A percentile compares a stretch with the other conserved stretches of the same genome.
These are phyloP conservation scores for Calliphora vicina DNA, from an alignment of 1,140 invertebrate genomes.

Conservation along the genomic window DNA sequence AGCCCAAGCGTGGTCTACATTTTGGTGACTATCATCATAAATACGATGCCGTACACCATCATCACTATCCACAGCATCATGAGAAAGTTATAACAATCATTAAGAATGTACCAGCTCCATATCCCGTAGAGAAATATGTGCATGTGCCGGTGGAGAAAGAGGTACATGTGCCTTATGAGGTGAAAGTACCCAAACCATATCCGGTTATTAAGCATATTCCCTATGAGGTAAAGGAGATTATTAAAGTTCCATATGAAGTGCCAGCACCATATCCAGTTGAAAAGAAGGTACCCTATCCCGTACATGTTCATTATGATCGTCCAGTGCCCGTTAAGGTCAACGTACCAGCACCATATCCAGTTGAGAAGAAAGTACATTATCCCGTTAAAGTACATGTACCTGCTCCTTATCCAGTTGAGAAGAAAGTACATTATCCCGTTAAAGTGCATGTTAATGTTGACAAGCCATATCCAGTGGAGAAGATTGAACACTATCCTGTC, in stretches of 20 bases:
- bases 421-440: conserved; percentile 73
- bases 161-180: conserved; percentile 68
- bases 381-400: conserved; percentile 76
- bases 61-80: conserved; percentile 47
- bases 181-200: conserved; percentile 70
- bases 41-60: conserved; percentile 56
- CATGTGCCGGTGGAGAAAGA: conserved; percentile 68
- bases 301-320: conserved; percentile 71
- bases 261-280: conserved; percentile 72
- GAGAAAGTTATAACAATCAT: conserved; percentile 77
- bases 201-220: conserved; percentile 71
- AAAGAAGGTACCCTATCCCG: conserved; percentile 69
- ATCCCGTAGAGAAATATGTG: conserved; percentile 70
- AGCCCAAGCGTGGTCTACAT: conserved; percentile 72
- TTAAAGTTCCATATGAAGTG: conserved; percentile 71
- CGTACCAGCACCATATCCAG: conserved; percentile 70
- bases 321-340: conserved; percentile 73
- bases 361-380: conserved; percentile 72
- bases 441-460: conserved; percentile 74
- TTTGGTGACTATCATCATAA: conserved; percentile 63
- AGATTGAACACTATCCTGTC: conserved; percentile 75
- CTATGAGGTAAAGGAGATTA: conserved; percentile 70
- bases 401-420: conserved; percentile 76
- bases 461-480: conserved; percentile 76
- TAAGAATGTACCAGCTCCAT: conserved; percentile 74